Evolutionary conservation across 2,113 vertebrate species (phyloP), one percentile per base, ranked within the genome.

Genomic region (Willisornis vidua): DNA sequence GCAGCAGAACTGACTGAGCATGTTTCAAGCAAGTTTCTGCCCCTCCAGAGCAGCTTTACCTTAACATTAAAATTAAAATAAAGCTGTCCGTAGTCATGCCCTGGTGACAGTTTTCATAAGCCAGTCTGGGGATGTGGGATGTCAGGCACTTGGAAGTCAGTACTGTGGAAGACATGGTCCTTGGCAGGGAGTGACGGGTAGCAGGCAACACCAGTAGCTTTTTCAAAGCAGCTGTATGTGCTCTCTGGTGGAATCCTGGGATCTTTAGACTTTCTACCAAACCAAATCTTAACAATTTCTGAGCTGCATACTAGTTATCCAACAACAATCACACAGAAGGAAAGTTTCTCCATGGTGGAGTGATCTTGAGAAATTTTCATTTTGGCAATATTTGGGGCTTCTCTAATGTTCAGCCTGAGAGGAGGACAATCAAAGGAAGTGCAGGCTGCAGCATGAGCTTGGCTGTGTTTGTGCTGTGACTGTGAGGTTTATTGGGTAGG

Each of bases 101-200:
- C 41, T 58, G 71, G 48, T 67, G 62, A 26, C 28, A 14, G 19
- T 48, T 90, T 90, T 37, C 28, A 72, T 24, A 45, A 62, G 25
- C 16, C 2, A 3, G 7, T 68, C 28, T 29, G 20, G 25, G 18
- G 14, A 17, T 0, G 1, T 3, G 8, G 31, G 4, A 13, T 81
- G 15, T 29, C 61, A 37, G 45, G 59, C 8, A 37, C 35, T 24
- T 24, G 10, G 49, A 90, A 51, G 10, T 28, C 29, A 48, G 61
- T 9, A 18, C 6, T 0, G 5, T 24, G 51, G 35, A 37, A 46
- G 39, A 48, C 8, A 18, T 0, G 1, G 2, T 19, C 89, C 19
- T 79, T 1, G 3, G 7, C 33, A 59, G 25, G 19, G 26, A 68
- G 19, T 0, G 1, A 23, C 8, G 31, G 3, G 16, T 9, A 33